Percentiles rank a stretch among this genome's conserved stretches.
phyloP scores from a whole-genome alignment of 1,140 invertebrate species.

The Dinoponera quadriceps region DNA sequence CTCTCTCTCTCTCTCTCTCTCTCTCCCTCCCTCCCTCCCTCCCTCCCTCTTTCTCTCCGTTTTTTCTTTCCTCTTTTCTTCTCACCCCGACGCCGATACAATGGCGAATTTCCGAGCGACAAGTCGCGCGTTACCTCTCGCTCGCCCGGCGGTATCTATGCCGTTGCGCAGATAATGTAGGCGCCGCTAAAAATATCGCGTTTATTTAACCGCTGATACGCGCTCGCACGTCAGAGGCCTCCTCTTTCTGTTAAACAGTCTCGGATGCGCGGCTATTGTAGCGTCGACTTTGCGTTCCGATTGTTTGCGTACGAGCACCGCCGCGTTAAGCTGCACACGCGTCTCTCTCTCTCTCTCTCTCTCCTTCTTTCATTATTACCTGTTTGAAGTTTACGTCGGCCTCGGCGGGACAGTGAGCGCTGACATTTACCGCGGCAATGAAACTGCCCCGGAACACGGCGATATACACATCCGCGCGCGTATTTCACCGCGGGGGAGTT shows the following conservation, averaged over 20 bases:
- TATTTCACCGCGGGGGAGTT: slow-evolving; percentile 40
- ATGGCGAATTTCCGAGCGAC: not conserved
- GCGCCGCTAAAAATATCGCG: not conserved
- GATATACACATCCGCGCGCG: not conserved
- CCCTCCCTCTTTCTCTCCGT: no score
- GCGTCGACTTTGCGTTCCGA: not conserved
- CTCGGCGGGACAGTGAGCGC: slow-evolving; percentile 30
- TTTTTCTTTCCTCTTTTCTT: no score
- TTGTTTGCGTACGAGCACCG: slow-evolving; percentile 15
- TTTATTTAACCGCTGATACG: slow-evolving; percentile 3
- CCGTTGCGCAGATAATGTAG: no score
- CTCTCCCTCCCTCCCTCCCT: no score
- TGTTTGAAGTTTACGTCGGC: slow-evolving; percentile 30
- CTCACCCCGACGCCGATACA: no score
- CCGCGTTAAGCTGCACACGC: slow-evolving; percentile 19
- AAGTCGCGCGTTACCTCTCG: not conserved
- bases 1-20: no score
- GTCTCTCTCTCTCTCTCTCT: no score
- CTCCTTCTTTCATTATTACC: slow-evolving; percentile 56
- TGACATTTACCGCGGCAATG: slow-evolving; percentile 53
- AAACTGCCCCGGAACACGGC: slow-evolving; percentile 32
- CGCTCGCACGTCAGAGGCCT: not conserved
- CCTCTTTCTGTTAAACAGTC: slow-evolving; percentile 1
- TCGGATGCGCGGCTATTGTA: not conserved
- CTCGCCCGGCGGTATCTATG: not conserved